A percentile compares a stretch with the other conserved stretches of the same genome.
phyloP scores from a whole-genome alignment of 1,140 invertebrate species.

The Caerostris extrusa region DNA sequence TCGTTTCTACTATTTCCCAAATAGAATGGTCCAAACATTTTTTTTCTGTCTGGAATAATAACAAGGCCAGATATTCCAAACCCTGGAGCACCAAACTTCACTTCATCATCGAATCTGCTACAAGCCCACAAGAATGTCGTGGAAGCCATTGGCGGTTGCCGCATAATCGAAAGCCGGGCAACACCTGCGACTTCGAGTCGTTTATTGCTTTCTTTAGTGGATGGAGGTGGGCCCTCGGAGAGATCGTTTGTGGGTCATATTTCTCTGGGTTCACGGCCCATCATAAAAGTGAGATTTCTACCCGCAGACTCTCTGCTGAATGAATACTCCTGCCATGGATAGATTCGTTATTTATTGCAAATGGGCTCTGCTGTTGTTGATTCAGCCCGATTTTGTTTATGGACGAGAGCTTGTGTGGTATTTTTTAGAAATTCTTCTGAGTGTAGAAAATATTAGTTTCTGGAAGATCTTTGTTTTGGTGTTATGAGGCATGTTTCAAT shows the following conservation, averaged over 20 bases:
- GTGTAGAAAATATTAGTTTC: too few species aligned
- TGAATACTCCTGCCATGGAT: background rate
- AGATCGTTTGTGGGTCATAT: slow-evolving; percentile 32
- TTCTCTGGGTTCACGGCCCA: background rate
- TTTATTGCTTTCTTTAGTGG: slow-evolving; percentile 47
- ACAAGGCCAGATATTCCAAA: background rate
- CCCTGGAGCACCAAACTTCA: slow-evolving; percentile 2
- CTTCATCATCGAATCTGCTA: slow-evolving; percentile 24
- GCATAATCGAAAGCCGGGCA: slow-evolving; percentile 39
- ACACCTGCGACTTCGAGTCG: slow-evolving; percentile 53
- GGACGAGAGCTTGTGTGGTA: background rate
- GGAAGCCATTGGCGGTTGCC: slow-evolving; percentile 9
- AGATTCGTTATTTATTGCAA: slow-evolving; percentile 26
- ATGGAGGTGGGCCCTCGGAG: slow-evolving; percentile 1
- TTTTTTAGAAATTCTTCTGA: background rate
- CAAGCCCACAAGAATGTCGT: too few species aligned
- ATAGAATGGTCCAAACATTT: background rate
- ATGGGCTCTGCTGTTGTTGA: background rate
- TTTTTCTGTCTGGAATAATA: background rate
- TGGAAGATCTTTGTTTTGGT: too few species aligned
- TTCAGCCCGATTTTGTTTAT: slow-evolving; percentile 19
- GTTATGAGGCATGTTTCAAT: too few species aligned
- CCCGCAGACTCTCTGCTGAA: background rate
- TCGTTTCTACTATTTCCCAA: too few species aligned
- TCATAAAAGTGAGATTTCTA: slow-evolving; percentile 39